Evolutionary conservation across 2,797 vertebrate genomes (phyloP).

Genomic region (Tenualosa thibaudeaui): DNA sequence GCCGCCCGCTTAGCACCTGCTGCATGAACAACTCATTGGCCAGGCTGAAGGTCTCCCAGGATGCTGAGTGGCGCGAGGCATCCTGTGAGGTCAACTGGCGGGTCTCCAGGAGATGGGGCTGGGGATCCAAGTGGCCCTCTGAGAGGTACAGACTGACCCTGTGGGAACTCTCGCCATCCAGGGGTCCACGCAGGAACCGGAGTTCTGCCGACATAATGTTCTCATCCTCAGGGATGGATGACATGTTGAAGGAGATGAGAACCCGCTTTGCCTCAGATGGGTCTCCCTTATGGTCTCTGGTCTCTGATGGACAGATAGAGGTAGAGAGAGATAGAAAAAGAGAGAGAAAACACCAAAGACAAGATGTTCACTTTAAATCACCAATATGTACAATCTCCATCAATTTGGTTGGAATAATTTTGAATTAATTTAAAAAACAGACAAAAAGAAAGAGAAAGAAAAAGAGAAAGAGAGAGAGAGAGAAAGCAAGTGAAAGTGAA

Average conservation of each 20-base stretch:
- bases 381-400: conserved; percentile 12
- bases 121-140: conserved; percentile 51
- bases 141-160: conserved; percentile 74
- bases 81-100: conserved; percentile 55
- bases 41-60: conserved; percentile 78
- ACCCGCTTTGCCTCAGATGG: conserved; percentile 48
- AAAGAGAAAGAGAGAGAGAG: neutral
- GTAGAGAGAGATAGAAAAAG: conserved; percentile 32
- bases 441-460: neutral
- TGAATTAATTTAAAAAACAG: no score
- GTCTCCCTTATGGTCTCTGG: conserved; percentile 46
- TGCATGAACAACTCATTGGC: conserved; percentile 66
- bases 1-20: conserved; percentile 41
- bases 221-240: conserved; percentile 78
- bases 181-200: conserved; percentile 65
- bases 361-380: conserved; percentile 20
- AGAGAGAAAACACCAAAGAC: conserved; percentile 25
- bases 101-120: conserved; percentile 70
- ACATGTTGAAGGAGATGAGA: conserved; percentile 79
- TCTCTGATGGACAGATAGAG: conserved; percentile 45
- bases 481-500: neutral
- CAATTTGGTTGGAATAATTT: neutral
- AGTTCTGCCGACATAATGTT: conserved; percentile 79
- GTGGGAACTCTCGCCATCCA: conserved; percentile 49
- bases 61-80: conserved; percentile 31